Evolutionary conservation across 1,140 invertebrate species (phyloP).

Genomic region (Pogonognathellus flavescens): DNA sequence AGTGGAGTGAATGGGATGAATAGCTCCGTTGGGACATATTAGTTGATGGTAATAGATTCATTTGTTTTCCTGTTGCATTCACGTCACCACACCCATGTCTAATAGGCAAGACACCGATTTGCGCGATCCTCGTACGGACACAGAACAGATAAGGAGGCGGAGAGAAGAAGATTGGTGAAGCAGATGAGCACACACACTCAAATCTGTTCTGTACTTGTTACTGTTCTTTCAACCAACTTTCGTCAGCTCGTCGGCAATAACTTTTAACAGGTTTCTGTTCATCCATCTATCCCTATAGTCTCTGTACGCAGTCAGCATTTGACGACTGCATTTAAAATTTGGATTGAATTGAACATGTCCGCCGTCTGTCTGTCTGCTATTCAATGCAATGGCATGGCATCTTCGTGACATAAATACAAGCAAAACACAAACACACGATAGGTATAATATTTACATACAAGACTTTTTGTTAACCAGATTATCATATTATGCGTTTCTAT

Average conservation of each 20-base stretch:
- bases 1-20: constrained; percentile 35
- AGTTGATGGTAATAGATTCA: constrained; percentile 59
- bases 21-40: constrained; percentile 57
- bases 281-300: too few relatives aligned
- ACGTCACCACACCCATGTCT: constrained; percentile 56
- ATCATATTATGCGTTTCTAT: too few relatives aligned
- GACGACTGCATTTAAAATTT: constrained; percentile 31
- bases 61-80: constrained; percentile 56
- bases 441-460: not conserved
- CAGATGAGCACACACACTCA: not conserved
- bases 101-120: constrained; percentile 46
- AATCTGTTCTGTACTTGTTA: not conserved
- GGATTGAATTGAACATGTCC: constrained; percentile 31
- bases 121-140: constrained; percentile 18
- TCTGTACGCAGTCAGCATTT: not conserved
- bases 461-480: not conserved
- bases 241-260: constrained; percentile 20
- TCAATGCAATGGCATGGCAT: not conserved
- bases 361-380: not conserved
- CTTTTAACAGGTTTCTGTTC: constrained; percentile 30
- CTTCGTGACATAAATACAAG: constrained; percentile 25
- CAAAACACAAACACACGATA: not conserved
- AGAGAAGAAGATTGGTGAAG: not conserved
- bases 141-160: constrained; percentile 4
- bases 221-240: constrained; percentile 29